Conservation (phyloP, 2,113 vertebrate species). For the Elaphurus davidianus region DNA sequence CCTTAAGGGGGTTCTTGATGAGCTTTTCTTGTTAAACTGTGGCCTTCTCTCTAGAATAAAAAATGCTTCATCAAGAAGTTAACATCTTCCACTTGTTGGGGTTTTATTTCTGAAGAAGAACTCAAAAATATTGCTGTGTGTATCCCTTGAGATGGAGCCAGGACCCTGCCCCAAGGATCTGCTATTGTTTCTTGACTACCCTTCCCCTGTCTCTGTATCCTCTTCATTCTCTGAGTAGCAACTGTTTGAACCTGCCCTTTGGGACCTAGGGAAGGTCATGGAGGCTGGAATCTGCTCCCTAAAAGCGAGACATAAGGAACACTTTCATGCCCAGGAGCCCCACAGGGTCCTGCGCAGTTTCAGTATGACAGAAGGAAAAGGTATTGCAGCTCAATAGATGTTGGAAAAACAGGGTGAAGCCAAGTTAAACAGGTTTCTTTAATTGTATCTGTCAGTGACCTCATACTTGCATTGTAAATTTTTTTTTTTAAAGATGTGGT, state of each 20-base stretch:
- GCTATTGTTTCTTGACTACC: not conserved
- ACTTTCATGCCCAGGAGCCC: not conserved
- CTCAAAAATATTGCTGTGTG: not conserved
- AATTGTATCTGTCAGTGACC: not conserved
- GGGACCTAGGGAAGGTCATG: not conserved
- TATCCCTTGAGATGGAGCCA: not conserved
- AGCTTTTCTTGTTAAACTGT: not conserved
- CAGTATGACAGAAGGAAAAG: not conserved
- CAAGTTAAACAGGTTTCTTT: not conserved
- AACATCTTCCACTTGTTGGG: not conserved
- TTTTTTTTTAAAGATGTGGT: not conserved
- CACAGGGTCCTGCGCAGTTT: not conserved
- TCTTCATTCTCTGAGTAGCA: not conserved
- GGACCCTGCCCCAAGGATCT: not conserved
- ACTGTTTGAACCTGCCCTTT: not conserved
- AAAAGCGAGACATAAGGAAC: not conserved
- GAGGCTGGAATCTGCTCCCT: not conserved
- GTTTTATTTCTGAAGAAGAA: not conserved
- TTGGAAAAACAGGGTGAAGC: not conserved
- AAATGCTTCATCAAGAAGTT: not conserved
- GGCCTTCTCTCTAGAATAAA: not conserved
- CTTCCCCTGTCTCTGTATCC: not conserved
- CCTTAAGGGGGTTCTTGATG: not conserved
- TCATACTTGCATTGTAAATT: not conserved
- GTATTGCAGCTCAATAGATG: not conserved